These are phyloP conservation scores for Equus quagga DNA, from an alignment of 2,113 vertebrate genomes.

Conservation along the genomic window DNA sequence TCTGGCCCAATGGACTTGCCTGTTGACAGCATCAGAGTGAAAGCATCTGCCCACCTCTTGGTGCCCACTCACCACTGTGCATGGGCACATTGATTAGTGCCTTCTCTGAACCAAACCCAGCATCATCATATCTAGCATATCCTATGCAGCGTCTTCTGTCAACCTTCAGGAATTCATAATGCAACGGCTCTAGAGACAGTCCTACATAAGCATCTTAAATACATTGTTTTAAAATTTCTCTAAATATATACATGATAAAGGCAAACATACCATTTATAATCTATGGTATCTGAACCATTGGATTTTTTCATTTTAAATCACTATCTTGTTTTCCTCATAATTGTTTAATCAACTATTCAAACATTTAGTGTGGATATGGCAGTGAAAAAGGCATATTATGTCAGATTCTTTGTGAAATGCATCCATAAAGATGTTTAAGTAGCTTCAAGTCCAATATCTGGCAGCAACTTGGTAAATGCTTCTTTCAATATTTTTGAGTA, in stretches of 20 bases:
- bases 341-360: background rate
- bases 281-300: background rate
- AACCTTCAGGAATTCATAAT: background rate
- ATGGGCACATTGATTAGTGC: fast-evolving
- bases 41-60: fast-evolving
- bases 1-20: background rate
- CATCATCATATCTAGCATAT: background rate
- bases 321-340: background rate
- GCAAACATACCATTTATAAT: background rate
- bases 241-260: background rate
- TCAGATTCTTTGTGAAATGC: background rate
- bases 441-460: background rate
- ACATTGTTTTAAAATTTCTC: background rate
- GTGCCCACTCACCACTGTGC: no score
- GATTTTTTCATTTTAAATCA: background rate
- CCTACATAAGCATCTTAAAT: background rate
- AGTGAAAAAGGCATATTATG: background rate
- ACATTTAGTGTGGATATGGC: background rate
- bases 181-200: background rate
- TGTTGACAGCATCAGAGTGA: background rate
- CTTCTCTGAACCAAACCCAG: background rate
- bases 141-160: background rate
- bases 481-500: background rate
- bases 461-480: background rate
- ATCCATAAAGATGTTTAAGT: background rate